Base-by-base conservation (phyloP, 2,888 invertebrate species). In the Parasteatoda lunata region DNA sequence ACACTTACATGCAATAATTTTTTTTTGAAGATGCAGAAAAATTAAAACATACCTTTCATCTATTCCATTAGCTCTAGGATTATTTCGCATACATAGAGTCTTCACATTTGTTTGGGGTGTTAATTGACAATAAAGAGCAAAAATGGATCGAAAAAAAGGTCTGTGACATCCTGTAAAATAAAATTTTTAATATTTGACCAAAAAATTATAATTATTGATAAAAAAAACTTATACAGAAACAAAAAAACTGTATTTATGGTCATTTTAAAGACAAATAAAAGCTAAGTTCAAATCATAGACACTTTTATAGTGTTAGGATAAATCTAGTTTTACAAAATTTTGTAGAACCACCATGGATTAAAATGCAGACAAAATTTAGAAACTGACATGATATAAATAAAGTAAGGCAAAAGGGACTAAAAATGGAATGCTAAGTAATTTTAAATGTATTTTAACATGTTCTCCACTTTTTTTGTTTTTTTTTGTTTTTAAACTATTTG, bases 91-190 rank as follows among this genome's bases (percentile, higher is more conserved):
- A 91, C 96, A 96, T 54, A 96, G 92, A 91, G 96, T 96, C 88
- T 95, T 93, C 89, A 96, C 94, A 1, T 95, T 96, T 70, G 95
- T 95, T 9, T 96, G 96, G 91, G 95, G 95, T 11, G 94, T 94
- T 94, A 96, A 95, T 89, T 94, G 94, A 65, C 95, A 95, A 92
- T 95, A 96, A 93, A 96, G 94, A 75, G 94, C 93, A 91, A 96
- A 95, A 89, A 96, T 93, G 91, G 95, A 95, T 87, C 94, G 93
- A 76, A 96, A 94, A 90, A 93, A 93, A 0, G 96, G 95, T 75
- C 94, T 93, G 89, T 94, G 94, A 0, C 94, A 93, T 5, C 94
- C 95, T 95, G 92, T 81, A 89, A 90, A 75, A 72, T 66, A 8
- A 9, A 65, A 15, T 47, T 69, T 52, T 69, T 3, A 45, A 54